phyloP scores from a whole-genome alignment of 2,797 vertebrate genomes.

The Periparus ater region DNA sequence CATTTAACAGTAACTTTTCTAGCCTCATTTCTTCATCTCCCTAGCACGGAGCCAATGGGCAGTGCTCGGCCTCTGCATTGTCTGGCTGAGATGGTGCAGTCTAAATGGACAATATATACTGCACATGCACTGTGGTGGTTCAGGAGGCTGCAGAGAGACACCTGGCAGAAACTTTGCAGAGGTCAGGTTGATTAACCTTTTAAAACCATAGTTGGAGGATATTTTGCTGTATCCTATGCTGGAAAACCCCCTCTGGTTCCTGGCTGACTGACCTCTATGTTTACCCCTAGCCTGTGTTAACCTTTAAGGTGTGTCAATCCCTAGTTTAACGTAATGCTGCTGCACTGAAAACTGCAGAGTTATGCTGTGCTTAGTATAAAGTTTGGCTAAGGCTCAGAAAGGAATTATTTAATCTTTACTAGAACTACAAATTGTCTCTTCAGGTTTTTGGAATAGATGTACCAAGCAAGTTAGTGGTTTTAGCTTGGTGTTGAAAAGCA shows the following conservation, averaged over 20 bases:
- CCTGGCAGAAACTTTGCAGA: not conserved
- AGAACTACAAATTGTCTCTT: not conserved
- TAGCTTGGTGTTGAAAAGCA: not conserved
- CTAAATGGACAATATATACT: not conserved
- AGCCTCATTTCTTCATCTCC: slow-evolving; percentile 43
- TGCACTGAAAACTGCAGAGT: not conserved
- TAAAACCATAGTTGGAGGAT: not conserved
- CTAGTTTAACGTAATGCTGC: not conserved
- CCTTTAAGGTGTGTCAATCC: not conserved
- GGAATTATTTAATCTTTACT: not conserved
- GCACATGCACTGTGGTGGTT: not conserved
- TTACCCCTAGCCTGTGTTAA: not conserved
- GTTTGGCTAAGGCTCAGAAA: not conserved
- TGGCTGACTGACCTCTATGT: not conserved
- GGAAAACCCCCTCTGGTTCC: not conserved
- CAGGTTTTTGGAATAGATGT: not conserved
- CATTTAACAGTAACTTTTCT: slow-evolving; percentile 70
- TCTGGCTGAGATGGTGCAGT: slow-evolving; percentile 29
- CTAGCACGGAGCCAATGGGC: slow-evolving; percentile 23
- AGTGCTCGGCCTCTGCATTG: slow-evolving; percentile 6
- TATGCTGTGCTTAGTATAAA: not conserved
- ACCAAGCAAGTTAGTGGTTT: not conserved
- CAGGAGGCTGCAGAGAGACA: not conserved
- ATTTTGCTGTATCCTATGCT: not conserved
- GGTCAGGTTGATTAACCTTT: not conserved